Percentiles rank a stretch among this genome's conserved stretches.
These are phyloP conservation scores for Drosophila lacteicornis DNA, from an alignment of 1,140 invertebrate genomes.

Conservation along the genomic window DNA sequence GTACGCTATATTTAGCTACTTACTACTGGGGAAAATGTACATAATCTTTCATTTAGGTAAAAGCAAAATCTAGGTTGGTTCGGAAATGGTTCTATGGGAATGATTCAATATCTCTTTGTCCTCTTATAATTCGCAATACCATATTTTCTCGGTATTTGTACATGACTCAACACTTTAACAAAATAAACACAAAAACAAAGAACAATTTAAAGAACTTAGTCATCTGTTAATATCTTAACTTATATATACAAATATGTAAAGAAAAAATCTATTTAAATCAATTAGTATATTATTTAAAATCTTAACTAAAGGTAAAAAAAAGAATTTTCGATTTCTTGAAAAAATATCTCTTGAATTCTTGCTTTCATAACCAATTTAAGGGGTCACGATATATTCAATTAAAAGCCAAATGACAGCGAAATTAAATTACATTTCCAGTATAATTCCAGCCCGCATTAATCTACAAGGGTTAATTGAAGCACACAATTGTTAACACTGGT, in stretches of 20 bases:
- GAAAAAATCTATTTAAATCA: too few relatives aligned
- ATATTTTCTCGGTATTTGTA: not conserved
- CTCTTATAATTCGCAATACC: too few relatives aligned
- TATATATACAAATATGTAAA: fast-evolving
- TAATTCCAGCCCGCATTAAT: slow-evolving; percentile 43
- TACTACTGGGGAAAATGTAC: not conserved
- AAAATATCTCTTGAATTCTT: not conserved
- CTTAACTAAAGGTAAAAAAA: too few relatives aligned
- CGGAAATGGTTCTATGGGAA: fast-evolving
- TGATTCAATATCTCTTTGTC: not conserved
- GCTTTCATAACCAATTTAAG: slow-evolving; percentile 12
- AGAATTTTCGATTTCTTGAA: too few relatives aligned
- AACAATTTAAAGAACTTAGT: not conserved
- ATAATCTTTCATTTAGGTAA: not conserved
- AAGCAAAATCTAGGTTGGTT: too few relatives aligned
- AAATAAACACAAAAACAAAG: too few relatives aligned
- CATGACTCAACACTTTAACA: not conserved
- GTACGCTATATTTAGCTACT: not conserved
- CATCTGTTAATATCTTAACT: not conserved
- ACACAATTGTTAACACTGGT: slow-evolving; percentile 20
- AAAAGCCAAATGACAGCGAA: not conserved
- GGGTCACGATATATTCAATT: slow-evolving; percentile 29
- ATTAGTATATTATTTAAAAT: not conserved
- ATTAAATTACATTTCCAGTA: slow-evolving; percentile 1
- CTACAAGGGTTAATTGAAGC: slow-evolving; percentile 37